Evolutionary conservation across 2,888 invertebrate genomes (phyloP).

Genomic region (Erebia epiphron): DNA sequence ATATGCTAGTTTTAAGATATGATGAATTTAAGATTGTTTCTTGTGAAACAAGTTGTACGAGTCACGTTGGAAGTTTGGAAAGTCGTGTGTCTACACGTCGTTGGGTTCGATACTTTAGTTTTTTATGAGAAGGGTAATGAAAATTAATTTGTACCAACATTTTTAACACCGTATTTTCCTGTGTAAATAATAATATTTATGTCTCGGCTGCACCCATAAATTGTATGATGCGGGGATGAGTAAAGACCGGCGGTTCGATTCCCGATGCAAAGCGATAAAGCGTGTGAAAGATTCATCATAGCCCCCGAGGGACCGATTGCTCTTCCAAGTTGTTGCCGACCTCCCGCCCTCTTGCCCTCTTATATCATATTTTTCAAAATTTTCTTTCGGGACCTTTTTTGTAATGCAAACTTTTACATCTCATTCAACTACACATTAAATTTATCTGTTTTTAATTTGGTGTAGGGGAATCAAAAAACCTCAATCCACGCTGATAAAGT

Average conservation of each 20-base stretch:
- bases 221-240: constrained; percentile 40
- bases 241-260: constrained; percentile 68
- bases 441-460: neutral
- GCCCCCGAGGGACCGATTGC: constrained; percentile 73
- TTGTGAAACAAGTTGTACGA: too few species aligned
- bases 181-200: constrained; percentile 16
- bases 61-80: too few species aligned
- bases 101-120: too few species aligned
- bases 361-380: constrained; percentile 80
- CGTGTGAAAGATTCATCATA: constrained; percentile 79
- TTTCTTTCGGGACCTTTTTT: constrained; percentile 55
- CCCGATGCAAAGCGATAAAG: constrained; percentile 75
- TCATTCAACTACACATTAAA: constrained; percentile 48
- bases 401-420: constrained; percentile 50
- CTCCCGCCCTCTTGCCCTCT: constrained; percentile 63
- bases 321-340: constrained; percentile 72
- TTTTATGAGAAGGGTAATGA: neutral
- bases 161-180: constrained; percentile 9
- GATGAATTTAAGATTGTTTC: too few species aligned
- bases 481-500: too few species aligned
- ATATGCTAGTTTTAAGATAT: too few species aligned
- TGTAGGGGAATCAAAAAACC: too few species aligned
- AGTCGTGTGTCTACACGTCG: too few species aligned
- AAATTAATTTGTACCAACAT: constrained; percentile 7
- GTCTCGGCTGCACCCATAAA: constrained; percentile 32